Base-by-base conservation (phyloP, 1,140 invertebrate species). In the Eupristina koningsbergeri region DNA sequence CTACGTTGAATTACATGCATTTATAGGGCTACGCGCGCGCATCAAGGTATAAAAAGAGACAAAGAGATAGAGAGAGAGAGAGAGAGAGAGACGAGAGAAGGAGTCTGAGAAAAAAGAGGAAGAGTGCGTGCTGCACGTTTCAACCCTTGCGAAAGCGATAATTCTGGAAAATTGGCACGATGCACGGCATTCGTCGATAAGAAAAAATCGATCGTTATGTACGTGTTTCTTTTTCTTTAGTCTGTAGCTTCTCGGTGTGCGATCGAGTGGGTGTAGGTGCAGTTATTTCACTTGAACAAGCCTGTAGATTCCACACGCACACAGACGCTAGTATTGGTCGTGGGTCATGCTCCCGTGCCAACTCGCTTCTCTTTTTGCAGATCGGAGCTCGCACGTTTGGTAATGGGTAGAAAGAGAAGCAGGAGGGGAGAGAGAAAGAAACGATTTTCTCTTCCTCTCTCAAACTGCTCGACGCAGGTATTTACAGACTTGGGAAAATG, bases 101-200 rank as follows among this genome's bases (percentile, higher is more conserved):
- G n/a, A 17, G 39, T 1, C 0, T 5, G 17, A 22, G 45, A 6
- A 45, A 34, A 45, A 31, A 50, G n/a, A 13, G 45, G 31, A 74
- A 53, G 53, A 53, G 84, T 88, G 85, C 84, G 88, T 88, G 86
- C 85, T 85, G 85, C 86, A 86, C 83, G 86, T 82, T 77, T 84
- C 80, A 63, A 71, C 7, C 77, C 50, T 79, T 73, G 85, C 80
- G 83, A 87, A 86, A 87, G 88, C 88, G 90, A 91, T 91, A 90
- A 91, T 91, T 90, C 88, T 86, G 89, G 84, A 86, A 91, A 91
- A 91, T 91, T 91, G 90, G 90, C 87, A 86, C 86, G 87, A 89
- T 88, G 86, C 89, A 88, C 87, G 88, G 86, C 86, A 89, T 88
- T 87, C 85, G 87, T 86, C 87, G 86, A 88, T 87, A 87, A 88